Base-by-base conservation (phyloP, 2,888 invertebrate species). In the Harpalus rufipes region DNA sequence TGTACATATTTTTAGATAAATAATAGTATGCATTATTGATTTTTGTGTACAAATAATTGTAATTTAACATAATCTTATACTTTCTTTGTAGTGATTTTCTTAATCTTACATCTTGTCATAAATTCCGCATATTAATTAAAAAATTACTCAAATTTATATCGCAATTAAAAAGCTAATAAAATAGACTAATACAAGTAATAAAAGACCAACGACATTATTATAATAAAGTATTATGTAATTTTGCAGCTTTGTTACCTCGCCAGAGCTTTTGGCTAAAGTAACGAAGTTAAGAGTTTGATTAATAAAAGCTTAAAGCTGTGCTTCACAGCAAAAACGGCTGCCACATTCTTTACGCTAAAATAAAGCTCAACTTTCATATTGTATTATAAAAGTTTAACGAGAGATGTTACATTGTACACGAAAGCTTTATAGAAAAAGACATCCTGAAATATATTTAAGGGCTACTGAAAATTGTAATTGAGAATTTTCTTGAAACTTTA, bases 261-360 rank as follows among this genome's bases (percentile, higher is more conserved):
- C 18, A 16, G 72, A 74, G 72, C 72, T 74, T 74, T 74, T 18
- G 72, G 44, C 65, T 10, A 39, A 21, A 39, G 59, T 80, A 80
- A 80, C 59, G 61, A 81, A 81, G 81, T 81, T 81, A 81, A 81
- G 61, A 79, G 79, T 79, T 79, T 81, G 63, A 81, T 65, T 81
- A 81, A 81, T 81, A 81, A 81, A 81, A 81, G 72, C 72, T 81
- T 58, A 81, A 81, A 81, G 72, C 72, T 74, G 72, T 74, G 41
- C 72, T 74, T 74, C 18, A 8, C 41, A 10, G 16, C 32, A 41
- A 58, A 61, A 58, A 79, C 58, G 79, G 14, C 32, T 58, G 79
- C 59, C 39, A 79, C 61, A 79, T 79, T 79, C 79, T 58, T 61
- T 32, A 79, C 79, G 79, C 39, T 79, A 79, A 79, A 58, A 61